Evolutionary conservation across 2,888 invertebrate species (phyloP).

Genomic region (Drosophila kanekoi): DNA sequence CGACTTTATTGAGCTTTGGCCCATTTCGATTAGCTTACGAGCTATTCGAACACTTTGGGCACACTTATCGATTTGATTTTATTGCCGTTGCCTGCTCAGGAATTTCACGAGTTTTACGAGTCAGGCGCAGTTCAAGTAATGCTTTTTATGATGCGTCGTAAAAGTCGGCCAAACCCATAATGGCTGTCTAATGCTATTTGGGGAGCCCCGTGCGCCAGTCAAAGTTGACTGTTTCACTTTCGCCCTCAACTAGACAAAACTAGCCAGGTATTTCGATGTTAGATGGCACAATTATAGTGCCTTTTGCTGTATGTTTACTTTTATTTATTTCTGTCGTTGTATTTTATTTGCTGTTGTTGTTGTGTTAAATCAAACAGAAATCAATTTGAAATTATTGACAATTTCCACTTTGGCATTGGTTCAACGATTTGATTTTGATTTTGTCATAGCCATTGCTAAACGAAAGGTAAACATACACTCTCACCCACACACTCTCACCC

Average conservation of each 20-base stretch:
- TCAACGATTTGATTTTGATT: constrained; percentile 68
- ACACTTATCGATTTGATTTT: constrained; percentile 74
- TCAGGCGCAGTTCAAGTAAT: constrained; percentile 62
- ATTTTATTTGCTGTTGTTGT: constrained; percentile 27
- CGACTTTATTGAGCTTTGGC: not conserved
- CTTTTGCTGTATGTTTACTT: constrained; percentile 40
- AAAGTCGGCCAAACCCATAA: constrained; percentile 72
- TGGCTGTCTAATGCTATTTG: constrained; percentile 76
- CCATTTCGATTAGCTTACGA: constrained; percentile 56
- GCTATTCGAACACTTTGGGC: constrained; percentile 63
- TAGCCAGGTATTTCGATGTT: constrained; percentile 21
- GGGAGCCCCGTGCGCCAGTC: constrained; percentile 44
- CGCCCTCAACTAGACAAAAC: constrained; percentile 16
- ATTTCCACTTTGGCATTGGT: constrained; percentile 83
- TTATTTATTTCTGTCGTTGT: constrained; percentile 19
- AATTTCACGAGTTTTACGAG: constrained; percentile 67
- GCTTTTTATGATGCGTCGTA: constrained; percentile 74
- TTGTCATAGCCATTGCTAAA: constrained; percentile 68
- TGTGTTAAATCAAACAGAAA: constrained; percentile 82
- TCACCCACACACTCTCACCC: constrained; percentile 16
- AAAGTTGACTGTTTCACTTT: constrained; percentile 65
- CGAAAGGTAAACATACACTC: constrained; percentile 70
- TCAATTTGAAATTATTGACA: constrained; percentile 84
- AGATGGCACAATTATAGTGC: constrained; percentile 52
- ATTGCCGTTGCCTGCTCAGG: constrained; percentile 43